Conservation (phyloP, 2,888 invertebrate genomes). For the Pyrrhosoma nymphula region DNA sequence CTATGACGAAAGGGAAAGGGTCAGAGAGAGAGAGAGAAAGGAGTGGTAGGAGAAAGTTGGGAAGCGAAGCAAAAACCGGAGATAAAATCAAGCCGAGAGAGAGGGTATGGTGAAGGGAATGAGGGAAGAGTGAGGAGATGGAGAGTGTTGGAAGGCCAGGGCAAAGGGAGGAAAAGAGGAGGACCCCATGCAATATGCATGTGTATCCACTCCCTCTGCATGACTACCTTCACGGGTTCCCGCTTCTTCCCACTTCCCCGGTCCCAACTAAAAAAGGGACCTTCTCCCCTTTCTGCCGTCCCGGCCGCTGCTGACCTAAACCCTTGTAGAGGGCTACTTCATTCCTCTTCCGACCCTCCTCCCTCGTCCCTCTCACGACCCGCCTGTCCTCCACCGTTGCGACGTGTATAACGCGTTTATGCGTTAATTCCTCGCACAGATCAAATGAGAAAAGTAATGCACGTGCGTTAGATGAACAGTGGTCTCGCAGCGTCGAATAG, state of each 20-base stretch:
- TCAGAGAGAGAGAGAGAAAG: background rate
- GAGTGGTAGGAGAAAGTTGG: background rate
- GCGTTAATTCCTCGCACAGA: no score
- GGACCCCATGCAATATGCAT: slow-evolving; percentile 61
- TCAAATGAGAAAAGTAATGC: no score
- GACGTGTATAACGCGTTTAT: no score
- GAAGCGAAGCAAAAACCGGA: slow-evolving; percentile 17
- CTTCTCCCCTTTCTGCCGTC: background rate
- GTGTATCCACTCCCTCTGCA: slow-evolving; percentile 43
- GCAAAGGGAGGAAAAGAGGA: background rate
- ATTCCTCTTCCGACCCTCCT: background rate
- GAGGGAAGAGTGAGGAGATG: background rate
- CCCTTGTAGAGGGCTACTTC: background rate
- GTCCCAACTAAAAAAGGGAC: background rate
- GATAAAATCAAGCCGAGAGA: slow-evolving; percentile 50
- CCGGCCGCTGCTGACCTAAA: background rate
- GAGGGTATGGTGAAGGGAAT: background rate
- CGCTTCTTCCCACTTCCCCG: background rate
- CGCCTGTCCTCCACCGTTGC: background rate
- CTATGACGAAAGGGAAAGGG: background rate
- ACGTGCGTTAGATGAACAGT: no score
- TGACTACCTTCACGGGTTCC: slow-evolving; percentile 27
- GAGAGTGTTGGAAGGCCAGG: background rate
- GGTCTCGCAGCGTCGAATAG: no score
- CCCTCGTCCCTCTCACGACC: background rate